Base-by-base conservation (phyloP, 2,888 invertebrate genomes). In the Monopis laevigella region DNA sequence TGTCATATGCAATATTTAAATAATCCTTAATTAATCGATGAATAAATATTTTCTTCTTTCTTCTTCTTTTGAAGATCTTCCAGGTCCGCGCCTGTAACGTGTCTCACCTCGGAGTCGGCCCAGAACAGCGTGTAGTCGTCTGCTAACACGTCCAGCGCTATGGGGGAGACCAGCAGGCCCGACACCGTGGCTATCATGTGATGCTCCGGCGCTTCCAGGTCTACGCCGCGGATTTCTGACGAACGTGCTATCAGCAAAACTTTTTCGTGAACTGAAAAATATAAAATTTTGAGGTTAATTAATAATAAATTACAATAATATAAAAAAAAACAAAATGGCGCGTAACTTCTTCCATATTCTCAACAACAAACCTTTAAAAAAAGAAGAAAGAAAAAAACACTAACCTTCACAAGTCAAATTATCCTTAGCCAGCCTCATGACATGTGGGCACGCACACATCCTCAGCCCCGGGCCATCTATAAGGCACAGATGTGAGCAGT, bases 381-480 rank as follows among this genome's bases (percentile, higher is more conserved):
- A 28, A 28, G 7, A 28, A 28, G 21, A 5, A 27, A 10, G 4
- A 12, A 26, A 5, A 27, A 6, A 14, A 4, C 6, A 39, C 41
- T 28, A 40, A 87, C 88, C 82, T 49, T 84, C 75, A 59, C 90
- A 90, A n/a, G 85, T 88, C 50, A 69, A 73, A 42, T 83, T 75
- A 62, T 93, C 88, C 0, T 61, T 48, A 43, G 84, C 83, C 18
- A 95, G 75, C 29, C 89, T 86, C 90, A 92, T 93, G 40, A 94
- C 86, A 73, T 95, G 93, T 13, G 93, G 93, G 61, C 93, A 94
- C 48, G 90, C 92, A 70, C 94, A 94, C 48, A 81, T 83, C 53
- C 83, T 87, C 6, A 81, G 84, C 16, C 70, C 66, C 48, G 88
- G 84, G 10, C 85, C 77, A 58, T 87, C 88, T 39, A 93, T 62